Evolutionary conservation across 2,113 vertebrate species (phyloP), one percentile per base, ranked within the genome.

Genomic region (Fregetta grallaria): DNA sequence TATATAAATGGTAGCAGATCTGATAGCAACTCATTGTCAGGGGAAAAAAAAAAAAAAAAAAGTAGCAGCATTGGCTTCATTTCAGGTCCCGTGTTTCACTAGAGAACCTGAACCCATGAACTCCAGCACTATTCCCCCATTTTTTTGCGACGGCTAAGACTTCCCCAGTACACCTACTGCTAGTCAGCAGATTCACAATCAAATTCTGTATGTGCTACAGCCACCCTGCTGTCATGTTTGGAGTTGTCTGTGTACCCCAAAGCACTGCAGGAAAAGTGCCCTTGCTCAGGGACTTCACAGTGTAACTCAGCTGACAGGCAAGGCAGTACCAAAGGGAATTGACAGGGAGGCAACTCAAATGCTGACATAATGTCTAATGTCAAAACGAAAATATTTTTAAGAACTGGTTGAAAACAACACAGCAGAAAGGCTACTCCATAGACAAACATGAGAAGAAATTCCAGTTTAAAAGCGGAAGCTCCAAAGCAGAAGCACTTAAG

Each of bases 141-240:
- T 70, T 44, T 73, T 65, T n/a, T 66, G 15, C 55, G 52, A 36
- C 3, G 11, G 27, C 8, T 34, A 36, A 56, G 49, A 40, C 2
- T 3, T 10, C 8, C 11, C 15, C 67, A 22, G 5, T 42, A 65
- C 13, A 30, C 14, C 13, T n/a, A 5, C 1, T 2, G 19, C 19
- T 63, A 27, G 8, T 11, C 32, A 68, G 47, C 26, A 88, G 72
- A 58, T 45, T 66, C 27, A 75, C 49, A 74, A 66, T 17, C 18
- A 52, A 74, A 58, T 32, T 52, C n/a, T 55, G 1, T 5, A 6
- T 13, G 30, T 18, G n/a, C 38, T 40, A 15, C 30, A 70, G 12
- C 12, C 18, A 25, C 13, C 22, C 56, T 63, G 38, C 16, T 59
- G 32, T 26, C 2, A 1, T 3, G 6, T 19, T 6, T 38, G 23